Base-by-base conservation (phyloP, 2,113 vertebrate genomes). In the Seriola aureovittata region DNA sequence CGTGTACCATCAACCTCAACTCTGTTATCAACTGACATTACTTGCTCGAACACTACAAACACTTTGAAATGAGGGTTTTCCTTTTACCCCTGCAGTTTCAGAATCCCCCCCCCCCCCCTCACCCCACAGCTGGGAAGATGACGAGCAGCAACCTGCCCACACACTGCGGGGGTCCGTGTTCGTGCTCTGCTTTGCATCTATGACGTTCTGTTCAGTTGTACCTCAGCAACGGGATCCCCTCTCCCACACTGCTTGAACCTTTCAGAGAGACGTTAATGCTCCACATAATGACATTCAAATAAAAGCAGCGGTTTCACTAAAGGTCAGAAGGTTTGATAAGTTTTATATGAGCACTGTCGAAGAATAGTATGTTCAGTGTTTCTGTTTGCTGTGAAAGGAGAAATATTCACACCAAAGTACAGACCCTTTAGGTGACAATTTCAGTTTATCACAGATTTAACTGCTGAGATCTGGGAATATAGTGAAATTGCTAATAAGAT, bases 41-140 rank as follows among this genome's bases (percentile, higher is more conserved):
- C 2, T 59, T 25, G 5, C 69, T 40, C 71, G 55, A 67, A 69
- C 68, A 69, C 71, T 29, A 3, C 34, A 21, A 34, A 36, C 65
- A 57, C 16, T 68, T 36, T 59, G 48, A 80, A 62, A 40, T 5
- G 25, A 91, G 80, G 87, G 81, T 44, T 89, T 89, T 82, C 87
- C 86, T 88, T 50, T 42, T 4, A 23, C 70, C 86, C 25, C 46
- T 68, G 36, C 71, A 60, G 78, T 82, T 81, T 88, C 71, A 86
- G 60, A 81, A 65, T 38, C 57, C 64, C 81, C 69, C 58, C 75
- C 60, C 55, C 52, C 75, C 62, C 67, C 52, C 81, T 55, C 40
- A 8, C 65, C 73, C 62, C 54, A 79, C 59, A 75, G 72, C 67
- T 65, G 75, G 70, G 80, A 72, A 32, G 32, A 25, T 78, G 80